Conservation (phyloP, 1,140 invertebrate genomes). For the Tetranychus cinnabarinus region DNA sequence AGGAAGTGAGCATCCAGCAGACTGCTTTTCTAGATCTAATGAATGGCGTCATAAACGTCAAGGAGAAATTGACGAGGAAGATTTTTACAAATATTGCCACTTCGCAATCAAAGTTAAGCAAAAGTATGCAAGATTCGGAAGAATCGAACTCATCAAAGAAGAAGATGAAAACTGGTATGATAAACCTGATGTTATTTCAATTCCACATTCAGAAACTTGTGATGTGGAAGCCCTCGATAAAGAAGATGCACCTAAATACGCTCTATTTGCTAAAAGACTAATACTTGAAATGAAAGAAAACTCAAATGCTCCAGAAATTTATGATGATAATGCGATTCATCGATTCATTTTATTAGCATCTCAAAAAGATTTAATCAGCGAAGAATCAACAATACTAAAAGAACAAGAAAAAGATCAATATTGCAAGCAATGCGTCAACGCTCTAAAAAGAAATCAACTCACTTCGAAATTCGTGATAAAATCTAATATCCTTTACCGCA, state of each 20-base stretch:
- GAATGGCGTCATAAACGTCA: too few species aligned
- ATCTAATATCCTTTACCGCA: neutral
- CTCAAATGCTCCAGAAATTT: too few species aligned
- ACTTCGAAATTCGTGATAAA: neutral
- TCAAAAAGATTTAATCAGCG: too few species aligned
- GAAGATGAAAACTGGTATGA: neutral
- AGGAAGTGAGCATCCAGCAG: neutral
- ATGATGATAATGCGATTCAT: too few species aligned
- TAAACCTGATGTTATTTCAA: neutral
- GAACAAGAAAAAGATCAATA: neutral
- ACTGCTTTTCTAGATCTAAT: neutral
- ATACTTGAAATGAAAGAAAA: too few species aligned
- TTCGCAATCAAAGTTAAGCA: neutral
- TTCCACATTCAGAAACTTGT: neutral
- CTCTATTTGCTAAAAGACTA: too few species aligned
- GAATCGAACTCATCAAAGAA: neutral
- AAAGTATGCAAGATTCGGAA: neutral
- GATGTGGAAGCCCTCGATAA: neutral
- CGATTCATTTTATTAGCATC: too few species aligned
- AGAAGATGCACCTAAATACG: too few species aligned
- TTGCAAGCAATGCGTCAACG: neutral
- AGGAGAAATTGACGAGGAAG: too few species aligned
- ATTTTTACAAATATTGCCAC: neutral
- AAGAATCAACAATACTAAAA: too few species aligned
- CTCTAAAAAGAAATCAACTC: neutral